phyloP scores from a whole-genome alignment of 2,888 invertebrate genomes.

The Mellilla xanthometata region DNA sequence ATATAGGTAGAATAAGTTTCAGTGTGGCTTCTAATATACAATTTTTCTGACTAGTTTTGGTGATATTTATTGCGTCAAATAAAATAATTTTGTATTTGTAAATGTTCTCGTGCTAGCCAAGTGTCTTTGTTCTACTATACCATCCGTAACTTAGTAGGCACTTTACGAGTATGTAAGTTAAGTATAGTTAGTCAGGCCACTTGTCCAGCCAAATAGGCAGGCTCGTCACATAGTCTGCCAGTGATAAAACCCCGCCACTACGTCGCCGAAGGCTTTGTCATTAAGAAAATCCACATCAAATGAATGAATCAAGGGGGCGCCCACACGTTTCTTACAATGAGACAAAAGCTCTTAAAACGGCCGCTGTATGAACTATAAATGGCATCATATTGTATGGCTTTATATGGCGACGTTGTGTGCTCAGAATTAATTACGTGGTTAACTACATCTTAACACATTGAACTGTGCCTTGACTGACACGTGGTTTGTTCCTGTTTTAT shows the following conservation, averaged over 20 bases:
- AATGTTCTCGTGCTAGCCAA: no score
- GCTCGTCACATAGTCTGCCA: constrained; percentile 38
- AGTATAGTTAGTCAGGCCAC: constrained; percentile 12
- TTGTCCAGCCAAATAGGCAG: constrained; percentile 27
- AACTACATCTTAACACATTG: constrained; percentile 7
- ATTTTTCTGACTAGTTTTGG: no score
- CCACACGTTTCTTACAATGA: constrained; percentile 63
- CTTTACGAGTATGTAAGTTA: no score
- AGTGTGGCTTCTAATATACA: no score
- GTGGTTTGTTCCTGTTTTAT: no score
- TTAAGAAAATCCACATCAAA: constrained; percentile 65
- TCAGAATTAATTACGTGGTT: constrained; percentile 27
- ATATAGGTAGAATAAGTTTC: no score
- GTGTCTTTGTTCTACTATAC: no score
- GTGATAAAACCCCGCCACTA: constrained; percentile 45
- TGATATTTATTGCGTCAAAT: no score
- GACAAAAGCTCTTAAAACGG: constrained; percentile 62
- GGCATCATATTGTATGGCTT: constrained; percentile 38
- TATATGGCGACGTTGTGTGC: constrained; percentile 26
- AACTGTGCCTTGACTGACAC: constrained; percentile 5
- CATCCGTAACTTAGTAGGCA: no score
- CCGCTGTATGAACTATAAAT: constrained; percentile 45
- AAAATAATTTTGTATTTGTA: no score
- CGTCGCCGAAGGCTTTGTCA: constrained; percentile 58
- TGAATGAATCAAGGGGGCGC: constrained; percentile 72